Evolutionary conservation across 2,113 vertebrate genomes (phyloP), one percentile per base, ranked within the genome.

Genomic region (Perca fluviatilis): DNA sequence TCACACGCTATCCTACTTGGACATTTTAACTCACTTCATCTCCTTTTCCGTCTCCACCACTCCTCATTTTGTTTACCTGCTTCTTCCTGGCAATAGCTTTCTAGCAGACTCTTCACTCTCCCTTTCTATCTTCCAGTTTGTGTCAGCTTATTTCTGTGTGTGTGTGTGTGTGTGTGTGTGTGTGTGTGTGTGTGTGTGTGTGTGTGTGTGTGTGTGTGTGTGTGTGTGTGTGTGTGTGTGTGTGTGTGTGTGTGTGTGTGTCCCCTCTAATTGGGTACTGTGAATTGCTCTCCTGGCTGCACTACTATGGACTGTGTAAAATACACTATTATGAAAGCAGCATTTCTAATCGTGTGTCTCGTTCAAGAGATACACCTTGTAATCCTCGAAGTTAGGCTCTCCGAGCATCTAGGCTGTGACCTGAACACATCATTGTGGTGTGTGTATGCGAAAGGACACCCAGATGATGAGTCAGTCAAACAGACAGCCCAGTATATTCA

Each of bases 341-440:
- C 4, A 15, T 60, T 58, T 43, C 6, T 4, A 16, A 18, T 40
- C 46, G 13, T 19, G 36, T 54, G 21, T 64, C 33, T 43, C 43
- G 21, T 13, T 36, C 23, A 10, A 69, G 54, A 67, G 77, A 64
- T 2, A 23, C 25, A 58, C 33, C 19, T 85, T 53, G 50, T 77
- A 86, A 88, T 88, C 65, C 57, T 47, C 13, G 6, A 77, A 80
- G 70, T 62, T 64, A 14, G 27, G 49, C 40, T 73, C 25, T 58
- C 56, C 60, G 53, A 57, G 57, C 67, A 43, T 69, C 78, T 83
- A 85, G 68, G 71, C 84, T 74, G 58, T 76, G 63, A 71, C 63
- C 72, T 67, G 25, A 60, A 51, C 27, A 47, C 21, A 78, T 80
- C 43, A 25, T 64, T 47, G 63, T n/a, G 23, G 50, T 49, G 30